Percentiles rank a stretch among this genome's conserved stretches.
These are phyloP conservation scores for Blastobasis adustella DNA, from an alignment of 2,888 invertebrate genomes.

Conservation along the genomic window DNA sequence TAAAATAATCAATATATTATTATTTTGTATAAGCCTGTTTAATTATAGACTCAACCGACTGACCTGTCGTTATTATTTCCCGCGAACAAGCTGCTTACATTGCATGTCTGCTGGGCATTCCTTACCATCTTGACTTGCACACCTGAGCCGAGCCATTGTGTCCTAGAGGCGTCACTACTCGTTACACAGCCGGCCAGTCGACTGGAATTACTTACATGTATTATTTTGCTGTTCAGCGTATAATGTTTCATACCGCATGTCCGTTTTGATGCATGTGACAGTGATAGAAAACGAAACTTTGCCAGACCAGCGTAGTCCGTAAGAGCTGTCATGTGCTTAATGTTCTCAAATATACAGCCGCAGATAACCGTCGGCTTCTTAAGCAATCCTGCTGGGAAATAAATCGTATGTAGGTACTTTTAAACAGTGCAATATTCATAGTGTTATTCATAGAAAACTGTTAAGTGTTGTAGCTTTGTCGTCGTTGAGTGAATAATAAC, in stretches of 20 bases:
- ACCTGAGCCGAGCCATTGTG: constrained; percentile 41
- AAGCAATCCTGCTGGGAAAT: constrained; percentile 44
- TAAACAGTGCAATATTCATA: no score
- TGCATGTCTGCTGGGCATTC: constrained; percentile 20
- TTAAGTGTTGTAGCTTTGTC: no score
- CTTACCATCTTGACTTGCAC: constrained; percentile 27
- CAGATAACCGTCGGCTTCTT: constrained; percentile 37
- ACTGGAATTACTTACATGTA: constrained; percentile 28
- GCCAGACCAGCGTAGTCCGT: constrained; percentile 9
- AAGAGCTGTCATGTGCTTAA: constrained; percentile 33
- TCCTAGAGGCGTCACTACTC: constrained; percentile 47
- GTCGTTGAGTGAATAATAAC: no score
- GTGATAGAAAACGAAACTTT: constrained; percentile 12
- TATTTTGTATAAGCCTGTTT: no score
- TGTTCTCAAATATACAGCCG: constrained; percentile 40
- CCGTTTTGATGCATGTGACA: constrained; percentile 21
- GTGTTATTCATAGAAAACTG: no score
- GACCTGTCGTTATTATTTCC: constrained; percentile 3
- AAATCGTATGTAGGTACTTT: constrained; percentile 28
- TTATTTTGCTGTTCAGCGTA: constrained; percentile 16
- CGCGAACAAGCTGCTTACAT: constrained; percentile 5
- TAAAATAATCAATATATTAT: no score
- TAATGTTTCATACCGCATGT: constrained; percentile 16
- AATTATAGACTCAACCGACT: no score
- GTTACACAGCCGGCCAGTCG: constrained; percentile 35